phyloP scores from a whole-genome alignment of 1,140 invertebrate species.

The Samia ricini region DNA sequence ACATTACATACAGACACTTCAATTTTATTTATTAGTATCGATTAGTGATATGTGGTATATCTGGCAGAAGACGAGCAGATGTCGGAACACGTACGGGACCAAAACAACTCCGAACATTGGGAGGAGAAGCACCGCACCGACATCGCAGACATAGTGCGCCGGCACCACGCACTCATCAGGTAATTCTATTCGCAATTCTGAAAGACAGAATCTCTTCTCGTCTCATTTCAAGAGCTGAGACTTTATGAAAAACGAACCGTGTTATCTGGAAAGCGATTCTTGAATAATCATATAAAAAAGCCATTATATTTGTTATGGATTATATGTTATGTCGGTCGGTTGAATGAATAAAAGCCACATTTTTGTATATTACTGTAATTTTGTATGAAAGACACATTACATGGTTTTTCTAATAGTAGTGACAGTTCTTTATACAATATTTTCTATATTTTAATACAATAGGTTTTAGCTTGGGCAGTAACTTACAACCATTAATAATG shows the following conservation, averaged over 20 bases:
- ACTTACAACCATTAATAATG: too few relatives aligned
- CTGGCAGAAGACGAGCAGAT: neutral
- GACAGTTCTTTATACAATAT: too few relatives aligned
- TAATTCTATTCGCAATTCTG: conserved; percentile 1
- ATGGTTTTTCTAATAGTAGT: too few relatives aligned
- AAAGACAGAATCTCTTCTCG: neutral
- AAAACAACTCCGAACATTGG: neutral
- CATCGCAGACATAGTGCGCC: conserved; percentile 17
- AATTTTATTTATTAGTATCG: neutral
- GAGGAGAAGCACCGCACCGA: conserved; percentile 11
- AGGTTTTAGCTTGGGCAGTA: too few relatives aligned
- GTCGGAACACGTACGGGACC: neutral
- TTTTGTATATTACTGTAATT: too few relatives aligned
- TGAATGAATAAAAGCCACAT: too few relatives aligned
- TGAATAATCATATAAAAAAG: too few relatives aligned
- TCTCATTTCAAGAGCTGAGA: neutral
- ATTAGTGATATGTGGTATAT: neutral
- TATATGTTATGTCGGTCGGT: neutral
- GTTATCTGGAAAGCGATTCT: too few relatives aligned
- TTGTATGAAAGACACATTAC: too few relatives aligned
- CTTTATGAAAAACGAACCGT: too few relatives aligned
- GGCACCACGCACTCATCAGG: conserved; percentile 23
- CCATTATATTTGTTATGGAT: neutral
- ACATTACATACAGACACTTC: too few relatives aligned
- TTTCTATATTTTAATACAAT: too few relatives aligned